Evolutionary conservation across 2,888 invertebrate genomes (phyloP).

Genomic region (Cheilosia impressa): DNA sequence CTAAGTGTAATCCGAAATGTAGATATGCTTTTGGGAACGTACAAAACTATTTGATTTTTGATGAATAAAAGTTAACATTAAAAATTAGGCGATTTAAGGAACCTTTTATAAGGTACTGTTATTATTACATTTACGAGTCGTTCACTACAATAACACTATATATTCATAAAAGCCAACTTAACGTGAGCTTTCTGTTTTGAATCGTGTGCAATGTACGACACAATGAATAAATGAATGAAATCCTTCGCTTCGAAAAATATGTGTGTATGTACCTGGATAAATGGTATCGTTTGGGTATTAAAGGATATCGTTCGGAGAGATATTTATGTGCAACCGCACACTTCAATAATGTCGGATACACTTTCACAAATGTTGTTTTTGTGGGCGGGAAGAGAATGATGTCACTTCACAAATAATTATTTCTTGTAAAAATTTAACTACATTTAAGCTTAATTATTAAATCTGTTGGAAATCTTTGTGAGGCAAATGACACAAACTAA

Average conservation of each 20-base stretch:
- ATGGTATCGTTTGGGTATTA: background rate
- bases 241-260: conserved; percentile 25
- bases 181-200: conserved; percentile 1
- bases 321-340: conserved; percentile 4
- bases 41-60: too few relatives aligned
- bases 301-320: background rate
- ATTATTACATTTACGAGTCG: background rate
- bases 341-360: background rate
- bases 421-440: background rate
- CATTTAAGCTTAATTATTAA: background rate
- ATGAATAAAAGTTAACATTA: too few relatives aligned
- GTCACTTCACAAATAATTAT: background rate
- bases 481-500: background rate
- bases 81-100: too few relatives aligned
- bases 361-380: background rate
- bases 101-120: too few relatives aligned
- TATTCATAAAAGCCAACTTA: background rate
- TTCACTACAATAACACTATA: background rate
- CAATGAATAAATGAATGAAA: conserved; percentile 56
- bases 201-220: conserved; percentile 16
- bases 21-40: too few relatives aligned
- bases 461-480: background rate
- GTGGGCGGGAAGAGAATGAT: background rate
- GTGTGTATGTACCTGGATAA: conserved; percentile 5
- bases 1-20: too few relatives aligned